phyloP scores from a whole-genome alignment of 1,140 invertebrate species.

The Rhopalosiphum maidis region DNA sequence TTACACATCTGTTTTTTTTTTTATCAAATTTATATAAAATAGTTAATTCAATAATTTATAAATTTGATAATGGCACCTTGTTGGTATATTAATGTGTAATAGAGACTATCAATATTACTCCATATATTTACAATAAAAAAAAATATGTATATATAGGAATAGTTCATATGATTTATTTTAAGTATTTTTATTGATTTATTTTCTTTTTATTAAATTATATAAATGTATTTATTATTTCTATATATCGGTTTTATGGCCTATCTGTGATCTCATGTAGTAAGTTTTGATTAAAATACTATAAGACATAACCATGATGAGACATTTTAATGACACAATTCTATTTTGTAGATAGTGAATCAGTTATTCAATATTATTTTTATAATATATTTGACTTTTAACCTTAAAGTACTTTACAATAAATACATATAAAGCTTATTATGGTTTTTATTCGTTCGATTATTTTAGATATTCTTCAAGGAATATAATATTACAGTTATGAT shows the following conservation, averaged over 20 bases:
- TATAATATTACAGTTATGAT: neutral
- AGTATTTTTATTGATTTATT: neutral
- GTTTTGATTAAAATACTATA: neutral
- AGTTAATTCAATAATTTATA: neutral
- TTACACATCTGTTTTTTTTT: no score
- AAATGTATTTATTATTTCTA: neutral
- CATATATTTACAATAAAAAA: neutral
- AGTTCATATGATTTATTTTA: neutral
- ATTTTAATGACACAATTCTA: neutral
- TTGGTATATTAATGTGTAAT: neutral
- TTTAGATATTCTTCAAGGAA: neutral
- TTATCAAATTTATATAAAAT: neutral
- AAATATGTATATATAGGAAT: neutral
- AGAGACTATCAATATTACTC: neutral
- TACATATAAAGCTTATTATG: neutral
- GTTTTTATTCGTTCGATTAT: neutral
- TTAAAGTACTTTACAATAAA: neutral
- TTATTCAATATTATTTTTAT: neutral
- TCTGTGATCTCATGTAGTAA: neutral
- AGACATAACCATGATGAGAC: neutral
- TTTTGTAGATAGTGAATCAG: neutral
- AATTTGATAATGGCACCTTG: neutral
- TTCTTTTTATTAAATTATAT: neutral
- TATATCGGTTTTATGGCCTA: neutral
- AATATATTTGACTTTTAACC: no score